These are phyloP conservation scores for Amphibalanus amphitrite DNA, from an alignment of 1,140 invertebrate species.

Conservation along the genomic window DNA sequence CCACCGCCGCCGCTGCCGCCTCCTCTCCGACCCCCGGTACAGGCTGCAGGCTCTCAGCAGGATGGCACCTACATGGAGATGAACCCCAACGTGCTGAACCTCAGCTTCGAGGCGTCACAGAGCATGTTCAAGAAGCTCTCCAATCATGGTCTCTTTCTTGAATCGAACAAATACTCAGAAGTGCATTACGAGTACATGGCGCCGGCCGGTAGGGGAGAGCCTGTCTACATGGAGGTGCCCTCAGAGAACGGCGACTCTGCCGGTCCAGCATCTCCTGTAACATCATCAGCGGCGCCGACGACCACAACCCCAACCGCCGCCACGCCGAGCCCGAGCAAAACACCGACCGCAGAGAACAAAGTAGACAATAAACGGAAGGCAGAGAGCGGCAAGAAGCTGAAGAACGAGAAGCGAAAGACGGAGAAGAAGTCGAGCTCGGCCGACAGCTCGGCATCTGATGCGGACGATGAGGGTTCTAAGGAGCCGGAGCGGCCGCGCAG, in stretches of 20 bases:
- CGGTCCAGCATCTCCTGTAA: no score
- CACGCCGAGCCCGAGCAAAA: not conserved
- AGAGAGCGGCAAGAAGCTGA: slow-evolving; percentile 1
- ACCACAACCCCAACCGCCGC: no score
- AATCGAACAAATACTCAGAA: not conserved
- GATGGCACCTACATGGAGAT: slow-evolving; percentile 21
- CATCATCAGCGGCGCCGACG: no score
- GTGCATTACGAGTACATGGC: not conserved
- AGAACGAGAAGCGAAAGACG: slow-evolving; percentile 6
- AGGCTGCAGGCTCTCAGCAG: slow-evolving; percentile 10
- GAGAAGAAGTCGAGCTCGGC: slow-evolving; percentile 1
- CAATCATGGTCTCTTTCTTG: not conserved
- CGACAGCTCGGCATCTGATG: slow-evolving; percentile 41
- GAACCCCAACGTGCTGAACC: slow-evolving; percentile 8
- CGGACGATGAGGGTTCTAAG: slow-evolving; percentile 65
- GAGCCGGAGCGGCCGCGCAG: slow-evolving; percentile 37
- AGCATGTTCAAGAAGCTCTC: slow-evolving; percentile 2
- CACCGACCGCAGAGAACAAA: not conserved
- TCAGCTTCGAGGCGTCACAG: slow-evolving; percentile 3
- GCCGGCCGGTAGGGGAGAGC: slow-evolving; percentile 33
- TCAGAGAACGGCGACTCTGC: not conserved
- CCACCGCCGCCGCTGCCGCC: not conserved
- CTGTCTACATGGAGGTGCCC: slow-evolving; percentile 59
- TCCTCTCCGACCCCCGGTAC: slow-evolving; percentile 4
- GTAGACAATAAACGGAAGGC: slow-evolving; percentile 4